These are phyloP conservation scores for Netelia fuscicornis DNA, from an alignment of 2,888 invertebrate species.

Conservation along the genomic window DNA sequence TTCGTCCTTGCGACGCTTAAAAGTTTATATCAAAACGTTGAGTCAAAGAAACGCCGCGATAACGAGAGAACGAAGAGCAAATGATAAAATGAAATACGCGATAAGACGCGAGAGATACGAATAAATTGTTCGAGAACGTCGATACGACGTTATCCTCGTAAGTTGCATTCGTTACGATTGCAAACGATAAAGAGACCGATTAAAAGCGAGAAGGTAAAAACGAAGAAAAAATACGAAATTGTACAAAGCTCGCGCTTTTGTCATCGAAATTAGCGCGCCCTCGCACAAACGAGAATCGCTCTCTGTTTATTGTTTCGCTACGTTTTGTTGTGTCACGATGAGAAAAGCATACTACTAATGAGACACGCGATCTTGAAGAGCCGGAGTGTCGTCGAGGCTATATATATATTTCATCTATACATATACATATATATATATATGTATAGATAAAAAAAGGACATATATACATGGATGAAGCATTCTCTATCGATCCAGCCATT, in stretches of 20 bases:
- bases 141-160: constrained; percentile 11
- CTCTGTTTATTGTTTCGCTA: constrained; percentile 31
- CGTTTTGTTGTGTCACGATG: constrained; percentile 30
- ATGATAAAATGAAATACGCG: neutral
- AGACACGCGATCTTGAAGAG: constrained; percentile 30
- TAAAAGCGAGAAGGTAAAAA: constrained; percentile 2
- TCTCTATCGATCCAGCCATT: too few species aligned
- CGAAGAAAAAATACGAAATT: constrained; percentile 11
- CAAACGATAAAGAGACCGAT: neutral
- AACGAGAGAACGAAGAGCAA: neutral
- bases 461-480: too few species aligned
- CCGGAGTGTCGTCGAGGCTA: constrained; percentile 22
- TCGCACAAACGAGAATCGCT: constrained; percentile 16
- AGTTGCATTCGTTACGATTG: constrained; percentile 35
- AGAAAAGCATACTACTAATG: constrained; percentile 35
- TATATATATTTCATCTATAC: neutral
- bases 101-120: neutral
- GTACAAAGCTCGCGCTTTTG: constrained; percentile 53
- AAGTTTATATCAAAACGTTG: constrained; percentile 51
- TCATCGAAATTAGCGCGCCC: constrained; percentile 40
- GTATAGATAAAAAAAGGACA: neutral
- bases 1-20: constrained; percentile 51
- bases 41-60: neutral
- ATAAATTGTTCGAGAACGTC: neutral
- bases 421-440: neutral